Evolutionary conservation across 2,797 vertebrate species (phyloP), one percentile per base, ranked within the genome.

Genomic region (Poecilia gillii): DNA sequence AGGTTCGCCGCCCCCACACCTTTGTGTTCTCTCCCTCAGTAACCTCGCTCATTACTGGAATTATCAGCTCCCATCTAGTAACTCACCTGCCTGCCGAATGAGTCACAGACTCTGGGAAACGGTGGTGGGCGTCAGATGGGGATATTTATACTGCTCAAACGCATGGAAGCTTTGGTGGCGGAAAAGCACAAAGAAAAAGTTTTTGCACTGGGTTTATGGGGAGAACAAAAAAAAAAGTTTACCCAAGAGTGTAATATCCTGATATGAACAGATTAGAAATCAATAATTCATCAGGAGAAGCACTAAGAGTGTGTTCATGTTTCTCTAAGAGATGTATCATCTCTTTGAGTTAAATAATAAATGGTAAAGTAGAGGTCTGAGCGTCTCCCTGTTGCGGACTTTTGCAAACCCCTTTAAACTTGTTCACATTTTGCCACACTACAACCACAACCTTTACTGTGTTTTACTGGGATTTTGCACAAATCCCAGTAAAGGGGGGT

Each of bases 261-360:
- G 41, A 80, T 64, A 73, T 62, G 36, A 90, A 85, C 72, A 79
- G 76, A 84, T 85, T 87, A 78, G 81, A 80, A 78, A 87, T 94
- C n/a, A 82, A 89, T 93, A 83, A 91, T 93, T 93, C 68, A 94
- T 81, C 72, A 73, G 31, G 43, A 79, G 76, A 83, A 86, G 77
- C 57, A 80, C 73, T 78, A 53, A 55, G 73, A 78, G 78, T 57
- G 73, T 72, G 76, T 66, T 72, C 64, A 78, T 82, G 81, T 72
- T 80, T 80, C 82, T 87, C 90, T 90, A 77, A 66, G 86, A 92
- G 88, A 89, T 87, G 78, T 90, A 93, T 93, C 88, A 85, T 90
- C 89, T 89, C 79, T 84, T 64, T 16, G 59, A 41, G 68, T 36
- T 95, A 68, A 95, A 95, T 95, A 88, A 95, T 93, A 84, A 72